These are phyloP conservation scores for Ophonus ardosiacus DNA, from an alignment of 2,888 invertebrate genomes.

Conservation along the genomic window DNA sequence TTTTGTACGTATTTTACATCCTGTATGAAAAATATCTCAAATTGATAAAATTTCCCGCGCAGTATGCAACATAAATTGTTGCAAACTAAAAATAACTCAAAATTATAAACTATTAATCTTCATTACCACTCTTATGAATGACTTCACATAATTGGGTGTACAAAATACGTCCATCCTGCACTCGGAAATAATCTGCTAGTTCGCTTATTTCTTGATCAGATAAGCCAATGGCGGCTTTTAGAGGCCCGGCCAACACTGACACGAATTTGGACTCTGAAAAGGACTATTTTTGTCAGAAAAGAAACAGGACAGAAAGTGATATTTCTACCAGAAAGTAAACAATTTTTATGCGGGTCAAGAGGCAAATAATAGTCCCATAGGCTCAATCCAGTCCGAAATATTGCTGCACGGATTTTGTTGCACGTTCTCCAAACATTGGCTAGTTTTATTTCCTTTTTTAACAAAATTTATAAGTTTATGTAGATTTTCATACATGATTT, in stretches of 20 bases:
- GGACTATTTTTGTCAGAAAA: not conserved
- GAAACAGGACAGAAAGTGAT: constrained; percentile 37
- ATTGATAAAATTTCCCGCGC: not conserved
- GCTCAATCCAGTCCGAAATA: constrained; percentile 85
- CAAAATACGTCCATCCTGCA: constrained; percentile 87
- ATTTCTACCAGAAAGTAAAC: constrained; percentile 81
- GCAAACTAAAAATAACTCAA: too few relatives aligned
- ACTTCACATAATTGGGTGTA: constrained; percentile 87
- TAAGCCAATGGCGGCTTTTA: constrained; percentile 82
- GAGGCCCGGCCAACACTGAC: constrained; percentile 82
- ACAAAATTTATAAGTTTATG: not conserved
- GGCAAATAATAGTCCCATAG: constrained; percentile 84
- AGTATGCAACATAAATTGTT: not conserved
- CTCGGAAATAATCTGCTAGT: constrained; percentile 86
- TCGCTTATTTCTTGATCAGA: constrained; percentile 85
- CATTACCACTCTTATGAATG: constrained; percentile 82
- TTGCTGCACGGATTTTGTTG: constrained; percentile 88
- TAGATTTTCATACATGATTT: not conserved
- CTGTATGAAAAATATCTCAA: not conserved
- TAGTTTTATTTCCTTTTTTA: constrained; percentile 74
- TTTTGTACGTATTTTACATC: not conserved
- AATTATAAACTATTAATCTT: not conserved
- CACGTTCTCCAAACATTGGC: constrained; percentile 88
- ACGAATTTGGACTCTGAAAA: constrained; percentile 84
- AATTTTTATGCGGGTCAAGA: constrained; percentile 83